These are phyloP conservation scores for Craterocephalus amniculus DNA, from an alignment of 2,797 vertebrate genomes.

Conservation along the genomic window DNA sequence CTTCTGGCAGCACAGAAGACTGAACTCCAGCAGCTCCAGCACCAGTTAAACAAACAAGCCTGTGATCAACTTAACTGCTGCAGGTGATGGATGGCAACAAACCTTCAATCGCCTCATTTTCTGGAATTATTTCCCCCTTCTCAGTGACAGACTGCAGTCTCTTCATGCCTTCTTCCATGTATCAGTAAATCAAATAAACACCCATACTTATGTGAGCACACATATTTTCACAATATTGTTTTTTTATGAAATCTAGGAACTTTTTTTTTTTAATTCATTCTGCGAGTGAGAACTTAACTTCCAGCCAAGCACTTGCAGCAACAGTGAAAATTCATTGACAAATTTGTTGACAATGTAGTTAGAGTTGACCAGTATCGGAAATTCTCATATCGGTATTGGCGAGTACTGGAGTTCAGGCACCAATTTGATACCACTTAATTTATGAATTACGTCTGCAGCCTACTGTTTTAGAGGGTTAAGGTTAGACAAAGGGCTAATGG, in stretches of 20 bases:
- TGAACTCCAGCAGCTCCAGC: constrained; percentile 35
- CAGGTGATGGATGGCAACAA: constrained; percentile 31
- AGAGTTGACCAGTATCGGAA: too few relatives aligned
- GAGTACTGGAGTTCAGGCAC: too few relatives aligned
- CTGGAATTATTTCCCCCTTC: constrained; percentile 18
- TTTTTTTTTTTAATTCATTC: not conserved
- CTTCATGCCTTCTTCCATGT: constrained; percentile 1
- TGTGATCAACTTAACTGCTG: constrained; percentile 39
- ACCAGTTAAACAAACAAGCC: constrained; percentile 43
- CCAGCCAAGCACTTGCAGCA: not conserved
- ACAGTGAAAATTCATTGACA: not conserved
- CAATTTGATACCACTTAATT: too few relatives aligned
- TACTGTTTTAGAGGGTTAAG: too few relatives aligned
- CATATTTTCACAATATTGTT: not conserved
- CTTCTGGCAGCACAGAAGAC: constrained; percentile 18
- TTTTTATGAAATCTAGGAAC: not conserved
- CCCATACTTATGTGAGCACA: not conserved
- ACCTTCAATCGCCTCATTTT: constrained; percentile 48
- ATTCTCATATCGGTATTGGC: too few relatives aligned
- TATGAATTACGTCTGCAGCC: too few relatives aligned
- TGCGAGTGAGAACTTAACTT: not conserved
- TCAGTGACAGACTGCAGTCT: constrained; percentile 16
- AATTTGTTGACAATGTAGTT: too few relatives aligned
- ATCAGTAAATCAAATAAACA: constrained; percentile 31
- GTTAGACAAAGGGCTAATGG: too few relatives aligned